These are phyloP conservation scores for Steinernema khuongi DNA, from an alignment of 1,140 invertebrate species.

Conservation along the genomic window DNA sequence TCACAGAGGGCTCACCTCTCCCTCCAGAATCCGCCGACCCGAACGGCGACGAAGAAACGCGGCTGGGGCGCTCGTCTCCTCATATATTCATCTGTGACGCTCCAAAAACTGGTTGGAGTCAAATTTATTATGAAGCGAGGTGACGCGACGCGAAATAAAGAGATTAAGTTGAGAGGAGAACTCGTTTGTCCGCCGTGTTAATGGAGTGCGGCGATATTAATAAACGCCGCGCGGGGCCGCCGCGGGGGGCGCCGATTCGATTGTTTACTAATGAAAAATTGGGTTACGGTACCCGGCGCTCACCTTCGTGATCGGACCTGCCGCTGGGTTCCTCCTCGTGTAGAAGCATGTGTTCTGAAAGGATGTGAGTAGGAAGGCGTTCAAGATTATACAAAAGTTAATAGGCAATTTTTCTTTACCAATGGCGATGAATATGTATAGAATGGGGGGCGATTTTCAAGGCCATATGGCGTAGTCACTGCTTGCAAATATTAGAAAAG, in stretches of 20 bases:
- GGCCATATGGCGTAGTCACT: no score
- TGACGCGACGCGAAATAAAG: conserved; percentile 12
- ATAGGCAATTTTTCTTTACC: no score
- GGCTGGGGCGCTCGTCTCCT: background rate
- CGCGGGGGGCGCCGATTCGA: conserved; percentile 17
- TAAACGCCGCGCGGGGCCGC: conserved; percentile 14
- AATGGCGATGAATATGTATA: no score
- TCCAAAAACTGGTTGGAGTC: conserved; percentile 2
- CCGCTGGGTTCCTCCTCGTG: conserved; percentile 2
- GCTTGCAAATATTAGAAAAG: no score
- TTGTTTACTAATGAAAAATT: conserved; percentile 19
- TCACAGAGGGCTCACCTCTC: background rate
- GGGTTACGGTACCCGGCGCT: conserved; percentile 20
- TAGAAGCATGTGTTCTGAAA: background rate
- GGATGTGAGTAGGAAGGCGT: no score
- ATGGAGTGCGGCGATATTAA: conserved; percentile 2
- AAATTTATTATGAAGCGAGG: conserved; percentile 11
- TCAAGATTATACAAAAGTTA: no score
- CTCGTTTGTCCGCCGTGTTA: background rate
- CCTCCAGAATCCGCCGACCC: background rate
- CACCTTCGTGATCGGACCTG: background rate
- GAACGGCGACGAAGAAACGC: background rate
- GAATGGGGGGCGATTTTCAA: no score
- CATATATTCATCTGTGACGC: conserved; percentile 12
- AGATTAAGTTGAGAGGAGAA: conserved; percentile 12